A percentile compares a stretch with the other conserved stretches of the same genome.
phyloP scores from a whole-genome alignment of 1,140 invertebrate genomes.

The Calosoma granatense region DNA sequence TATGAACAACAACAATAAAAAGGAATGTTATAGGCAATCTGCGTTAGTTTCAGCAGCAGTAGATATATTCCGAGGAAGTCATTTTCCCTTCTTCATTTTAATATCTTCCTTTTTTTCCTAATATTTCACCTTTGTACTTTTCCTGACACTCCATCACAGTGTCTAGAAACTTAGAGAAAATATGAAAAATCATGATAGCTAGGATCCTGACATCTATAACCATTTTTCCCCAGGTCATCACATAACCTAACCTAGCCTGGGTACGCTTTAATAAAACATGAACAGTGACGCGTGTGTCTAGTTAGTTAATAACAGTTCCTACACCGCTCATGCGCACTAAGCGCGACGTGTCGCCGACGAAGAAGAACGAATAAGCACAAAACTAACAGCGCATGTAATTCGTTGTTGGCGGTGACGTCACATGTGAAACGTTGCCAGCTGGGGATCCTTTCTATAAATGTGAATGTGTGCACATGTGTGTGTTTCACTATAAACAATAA shows the following conservation, averaged over 20 bases:
- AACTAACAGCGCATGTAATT: slow-evolving; percentile 7
- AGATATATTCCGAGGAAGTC: too few relatives aligned
- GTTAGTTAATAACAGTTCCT: neutral
- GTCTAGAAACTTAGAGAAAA: slow-evolving; percentile 1
- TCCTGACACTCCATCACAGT: neutral
- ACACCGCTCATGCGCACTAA: neutral
- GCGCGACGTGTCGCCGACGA: neutral
- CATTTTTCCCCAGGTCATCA: neutral
- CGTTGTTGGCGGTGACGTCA: neutral
- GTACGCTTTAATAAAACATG: neutral
- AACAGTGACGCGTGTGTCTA: neutral
- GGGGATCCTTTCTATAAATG: slow-evolving; percentile 7
- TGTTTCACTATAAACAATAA: neutral
- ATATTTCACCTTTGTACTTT: neutral
- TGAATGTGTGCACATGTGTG: neutral
- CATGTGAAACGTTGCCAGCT: neutral
- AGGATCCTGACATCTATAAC: neutral
- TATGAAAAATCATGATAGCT: slow-evolving; percentile 6
- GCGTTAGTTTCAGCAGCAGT: too few relatives aligned
- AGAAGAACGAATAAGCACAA: neutral
- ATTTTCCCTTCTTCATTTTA: neutral
- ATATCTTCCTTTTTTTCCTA: neutral
- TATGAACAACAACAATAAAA: too few relatives aligned
- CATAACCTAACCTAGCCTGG: neutral
- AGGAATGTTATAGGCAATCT: too few relatives aligned